Base-by-base conservation (phyloP, 53 echinoderm and acorn worm genomes). In the Glandiceps talaboti region DNA sequence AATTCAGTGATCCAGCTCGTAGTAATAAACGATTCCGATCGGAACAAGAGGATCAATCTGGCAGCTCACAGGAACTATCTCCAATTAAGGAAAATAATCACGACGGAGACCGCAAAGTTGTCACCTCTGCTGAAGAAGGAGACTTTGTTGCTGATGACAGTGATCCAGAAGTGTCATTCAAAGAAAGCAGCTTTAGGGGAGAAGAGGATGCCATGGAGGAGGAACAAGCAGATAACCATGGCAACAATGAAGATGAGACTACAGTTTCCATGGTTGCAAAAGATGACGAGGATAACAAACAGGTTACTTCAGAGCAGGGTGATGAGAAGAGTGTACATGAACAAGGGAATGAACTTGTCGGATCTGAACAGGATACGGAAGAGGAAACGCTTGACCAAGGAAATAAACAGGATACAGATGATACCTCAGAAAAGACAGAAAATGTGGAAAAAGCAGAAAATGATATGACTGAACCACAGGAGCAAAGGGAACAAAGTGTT, bases 251-350 rank as follows among this genome's bases (percentile, higher is more conserved):
- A 20, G 73, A 1, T 27, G 80, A 80, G 29, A 72, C 27, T 1
- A 32, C 79, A 26, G 77, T 32, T 75, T 75, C 76, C 10, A 1
- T 75, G n/a, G 77, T 25, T 1, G n/a, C 32, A 32, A 27, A 27
- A 25, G 79, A 79, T 79, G 79, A 33, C 79, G 33, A 79, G 33
- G 79, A 79, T n/a, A 79, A 28, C 33, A 45, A 32, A 31, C 32
- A 79, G 10, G 79, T 26, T 20, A 6, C 10, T 79, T 28, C 79
- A 32, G 33, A 79, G 25, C 33, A 79, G 1, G 33, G 33, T 32
- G 33, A 6, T 32, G 79, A 79, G 32, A 45, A 79, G 33, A 79
- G n/a, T n/a, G n/a, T n/a, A n/a, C n/a, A n/a, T n/a, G n/a, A n/a
- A n/a, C n/a, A n/a, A n/a, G n/a, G n/a, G n/a, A n/a, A n/a, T n/a